Evolutionary conservation across 2,888 invertebrate genomes (phyloP).

Genomic region (Terebella lapidaria): DNA sequence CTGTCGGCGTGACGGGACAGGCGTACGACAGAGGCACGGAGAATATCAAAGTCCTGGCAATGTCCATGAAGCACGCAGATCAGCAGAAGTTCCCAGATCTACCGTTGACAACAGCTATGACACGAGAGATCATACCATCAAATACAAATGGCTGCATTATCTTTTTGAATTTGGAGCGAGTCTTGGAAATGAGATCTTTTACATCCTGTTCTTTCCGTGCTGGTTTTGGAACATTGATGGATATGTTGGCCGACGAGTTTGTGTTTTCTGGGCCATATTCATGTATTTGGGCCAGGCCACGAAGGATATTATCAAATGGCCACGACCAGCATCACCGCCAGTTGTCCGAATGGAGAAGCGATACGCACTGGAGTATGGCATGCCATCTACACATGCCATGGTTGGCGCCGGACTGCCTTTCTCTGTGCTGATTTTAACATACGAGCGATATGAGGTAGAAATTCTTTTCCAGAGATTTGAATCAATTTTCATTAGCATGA

Average conservation of each 20-base stretch:
- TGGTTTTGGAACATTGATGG: constrained; percentile 94
- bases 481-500: neutral
- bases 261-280: constrained; percentile 45
- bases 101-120: too few relatives aligned
- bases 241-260: constrained; percentile 73
- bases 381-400: constrained; percentile 94
- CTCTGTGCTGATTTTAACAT: constrained; percentile 74
- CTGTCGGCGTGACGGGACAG: too few relatives aligned
- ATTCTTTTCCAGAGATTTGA: neutral
- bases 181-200: constrained; percentile 85
- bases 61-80: too few relatives aligned
- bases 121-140: neutral
- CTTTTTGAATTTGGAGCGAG: constrained; percentile 79
- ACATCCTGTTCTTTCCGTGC: constrained; percentile 84
- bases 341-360: constrained; percentile 77
- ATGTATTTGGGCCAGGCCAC: constrained; percentile 65
- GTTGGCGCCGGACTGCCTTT: constrained; percentile 83
- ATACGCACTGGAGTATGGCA: constrained; percentile 88
- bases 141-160: constrained; percentile 67
- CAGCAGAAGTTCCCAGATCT: too few relatives aligned
- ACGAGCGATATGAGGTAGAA: constrained; percentile 68
- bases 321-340: constrained; percentile 76
- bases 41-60: too few relatives aligned
- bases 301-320: constrained; percentile 75
- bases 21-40: too few relatives aligned